These are phyloP conservation scores for Sminthurides aquaticus DNA, from an alignment of 2,888 invertebrate species.

Conservation along the genomic window DNA sequence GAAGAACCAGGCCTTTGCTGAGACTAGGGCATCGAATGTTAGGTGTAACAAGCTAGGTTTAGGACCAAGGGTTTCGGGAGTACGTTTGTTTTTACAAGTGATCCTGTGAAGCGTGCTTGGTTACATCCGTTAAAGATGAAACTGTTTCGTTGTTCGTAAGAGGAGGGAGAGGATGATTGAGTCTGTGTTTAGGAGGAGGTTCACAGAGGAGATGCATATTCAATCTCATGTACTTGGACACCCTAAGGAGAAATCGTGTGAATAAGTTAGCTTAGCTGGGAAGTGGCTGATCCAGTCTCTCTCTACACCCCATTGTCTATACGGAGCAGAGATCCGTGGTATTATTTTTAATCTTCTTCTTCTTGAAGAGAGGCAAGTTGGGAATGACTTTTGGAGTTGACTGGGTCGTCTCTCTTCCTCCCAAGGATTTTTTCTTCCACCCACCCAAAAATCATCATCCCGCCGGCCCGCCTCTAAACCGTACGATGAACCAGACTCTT, in stretches of 20 bases:
- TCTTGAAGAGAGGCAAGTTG: not conserved
- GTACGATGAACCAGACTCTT: too few relatives aligned
- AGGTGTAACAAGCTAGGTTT: too few relatives aligned
- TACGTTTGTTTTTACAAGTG: too few relatives aligned
- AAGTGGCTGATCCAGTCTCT: not conserved
- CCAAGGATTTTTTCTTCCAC: not conserved
- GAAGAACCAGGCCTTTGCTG: too few relatives aligned
- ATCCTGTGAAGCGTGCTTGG: too few relatives aligned
- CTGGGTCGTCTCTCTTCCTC: too few relatives aligned
- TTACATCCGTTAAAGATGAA: not conserved
- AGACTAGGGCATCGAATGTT: too few relatives aligned
- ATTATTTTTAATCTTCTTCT: conserved; percentile 2
- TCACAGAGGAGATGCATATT: not conserved
- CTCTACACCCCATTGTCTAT: not conserved
- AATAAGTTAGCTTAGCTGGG: not conserved
- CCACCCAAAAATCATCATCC: too few relatives aligned
- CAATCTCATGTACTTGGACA: conserved; percentile 1
- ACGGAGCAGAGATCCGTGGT: not conserved
- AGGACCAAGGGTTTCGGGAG: too few relatives aligned
- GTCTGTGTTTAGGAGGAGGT: not conserved
- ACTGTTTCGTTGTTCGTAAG: not conserved
- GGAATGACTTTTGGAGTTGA: too few relatives aligned
- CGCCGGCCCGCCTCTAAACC: not conserved
- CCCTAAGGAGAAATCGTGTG: conserved; percentile 4
- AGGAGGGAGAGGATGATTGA: not conserved